Evolutionary conservation across 2,113 vertebrate species (phyloP).

Genomic region (Pardalotus punctatus): DNA sequence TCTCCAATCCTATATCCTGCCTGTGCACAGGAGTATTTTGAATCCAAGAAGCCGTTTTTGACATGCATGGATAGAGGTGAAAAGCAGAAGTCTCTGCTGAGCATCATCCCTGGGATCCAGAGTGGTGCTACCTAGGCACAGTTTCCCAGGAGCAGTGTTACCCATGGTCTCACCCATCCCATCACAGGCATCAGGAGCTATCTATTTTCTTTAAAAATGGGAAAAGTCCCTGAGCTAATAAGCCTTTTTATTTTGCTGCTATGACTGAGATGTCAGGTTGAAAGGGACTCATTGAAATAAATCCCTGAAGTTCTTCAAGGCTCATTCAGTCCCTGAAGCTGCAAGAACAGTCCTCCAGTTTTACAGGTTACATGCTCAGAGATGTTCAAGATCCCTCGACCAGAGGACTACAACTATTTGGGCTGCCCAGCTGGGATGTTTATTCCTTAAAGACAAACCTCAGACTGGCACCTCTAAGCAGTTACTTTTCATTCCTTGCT

Average conservation of each 20-base stretch:
- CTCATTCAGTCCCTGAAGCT: not conserved
- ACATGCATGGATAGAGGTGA: not conserved
- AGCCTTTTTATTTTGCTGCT: not conserved
- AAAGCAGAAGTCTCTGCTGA: not conserved
- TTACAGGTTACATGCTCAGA: not conserved
- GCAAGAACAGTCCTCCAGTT: not conserved
- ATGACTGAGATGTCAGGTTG: not conserved
- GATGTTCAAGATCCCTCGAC: not conserved
- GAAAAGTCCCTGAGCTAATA: not conserved
- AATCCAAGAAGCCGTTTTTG: not conserved
- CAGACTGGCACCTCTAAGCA: not conserved
- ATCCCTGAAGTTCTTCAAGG: not conserved
- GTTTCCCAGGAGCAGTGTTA: fast-evolving
- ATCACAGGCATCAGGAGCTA: not conserved
- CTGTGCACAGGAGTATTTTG: not conserved
- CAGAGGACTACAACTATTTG: not conserved
- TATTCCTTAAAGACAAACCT: not conserved
- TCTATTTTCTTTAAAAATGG: not conserved
- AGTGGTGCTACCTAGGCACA: not conserved
- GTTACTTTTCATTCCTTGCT: not conserved
- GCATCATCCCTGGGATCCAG: not conserved
- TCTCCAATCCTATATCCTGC: not conserved
- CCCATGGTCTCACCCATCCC: fast-evolving
- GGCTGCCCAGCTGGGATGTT: not conserved
- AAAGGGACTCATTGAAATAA: not conserved